Percentiles rank a stretch among this genome's conserved stretches.
phyloP scores from a whole-genome alignment of 2,888 invertebrate species.

The Salpingus planirostris region DNA sequence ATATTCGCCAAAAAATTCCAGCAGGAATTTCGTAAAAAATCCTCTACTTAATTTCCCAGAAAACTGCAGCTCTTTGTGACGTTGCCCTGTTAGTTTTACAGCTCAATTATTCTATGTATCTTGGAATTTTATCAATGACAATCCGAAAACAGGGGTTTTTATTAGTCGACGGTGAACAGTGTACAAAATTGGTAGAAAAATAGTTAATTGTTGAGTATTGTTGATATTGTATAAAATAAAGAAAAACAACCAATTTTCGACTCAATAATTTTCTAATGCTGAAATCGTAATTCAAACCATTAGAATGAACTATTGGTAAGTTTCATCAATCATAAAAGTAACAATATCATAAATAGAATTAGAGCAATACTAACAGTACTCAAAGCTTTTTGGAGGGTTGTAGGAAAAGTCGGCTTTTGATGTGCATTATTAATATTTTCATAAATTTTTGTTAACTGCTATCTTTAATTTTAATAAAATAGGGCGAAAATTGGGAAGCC shows the following conservation, averaged over 20 bases:
- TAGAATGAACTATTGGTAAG: slow-evolving; percentile 13
- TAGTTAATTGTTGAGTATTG: slow-evolving; percentile 38
- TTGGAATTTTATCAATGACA: slow-evolving; percentile 1
- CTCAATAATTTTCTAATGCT: neutral
- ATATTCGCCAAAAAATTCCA: slow-evolving; percentile 44
- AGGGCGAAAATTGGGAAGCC: too few relatives aligned
- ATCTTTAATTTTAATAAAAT: too few relatives aligned
- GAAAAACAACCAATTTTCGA: too few relatives aligned
- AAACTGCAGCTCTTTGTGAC: slow-evolving; percentile 21
- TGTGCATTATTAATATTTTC: too few relatives aligned
- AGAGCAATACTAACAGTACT: slow-evolving; percentile 39
- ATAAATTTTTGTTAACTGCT: too few relatives aligned
- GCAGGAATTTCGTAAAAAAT: slow-evolving; percentile 48
- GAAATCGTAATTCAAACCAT: slow-evolving; percentile 2
- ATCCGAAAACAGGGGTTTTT: neutral
- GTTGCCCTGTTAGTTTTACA: too few relatives aligned
- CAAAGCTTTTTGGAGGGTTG: too few relatives aligned
- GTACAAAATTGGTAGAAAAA: slow-evolving; percentile 1
- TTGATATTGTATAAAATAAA: slow-evolving; percentile 28
- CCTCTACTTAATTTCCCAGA: slow-evolving; percentile 43
- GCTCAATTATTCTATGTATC: slow-evolving; percentile 1
- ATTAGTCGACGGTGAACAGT: too few relatives aligned
- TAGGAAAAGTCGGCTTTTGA: too few relatives aligned
- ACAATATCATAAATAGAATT: slow-evolving; percentile 2
- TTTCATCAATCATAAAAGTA: slow-evolving; percentile 4